Evolutionary conservation across 2,113 vertebrate species (phyloP).

Genomic region (Ailuropoda melanoleuca): DNA sequence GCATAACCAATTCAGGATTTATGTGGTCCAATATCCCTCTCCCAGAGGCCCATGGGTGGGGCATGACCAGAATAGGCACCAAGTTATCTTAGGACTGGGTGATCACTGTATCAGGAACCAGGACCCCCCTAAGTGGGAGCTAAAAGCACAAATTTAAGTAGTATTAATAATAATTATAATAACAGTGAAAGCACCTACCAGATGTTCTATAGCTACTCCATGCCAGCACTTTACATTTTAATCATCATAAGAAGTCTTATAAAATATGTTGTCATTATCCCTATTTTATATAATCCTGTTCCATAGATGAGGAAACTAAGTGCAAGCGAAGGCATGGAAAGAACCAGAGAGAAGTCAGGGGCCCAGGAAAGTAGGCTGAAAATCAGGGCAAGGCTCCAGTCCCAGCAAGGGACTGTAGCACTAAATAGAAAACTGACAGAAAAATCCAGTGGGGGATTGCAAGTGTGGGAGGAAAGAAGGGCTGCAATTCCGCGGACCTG

Average conservation of each 20-base stretch:
- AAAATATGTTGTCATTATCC: neutral
- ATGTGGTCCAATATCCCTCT: neutral
- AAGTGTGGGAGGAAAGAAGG: neutral
- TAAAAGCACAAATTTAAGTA: slow-evolving; percentile 18
- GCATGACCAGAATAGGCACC: neutral
- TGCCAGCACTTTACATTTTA: neutral
- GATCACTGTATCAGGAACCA: neutral
- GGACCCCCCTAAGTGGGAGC: neutral
- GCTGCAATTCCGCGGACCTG: neutral
- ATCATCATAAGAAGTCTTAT: neutral
- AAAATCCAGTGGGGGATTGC: neutral
- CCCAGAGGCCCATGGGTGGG: neutral
- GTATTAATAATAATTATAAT: neutral
- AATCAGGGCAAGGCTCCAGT: neutral
- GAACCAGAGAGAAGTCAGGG: neutral
- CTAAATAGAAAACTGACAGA: slow-evolving; percentile 3
- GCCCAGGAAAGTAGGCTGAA: neutral
- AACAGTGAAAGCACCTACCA: neutral
- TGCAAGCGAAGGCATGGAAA: neutral
- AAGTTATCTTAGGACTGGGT: neutral
- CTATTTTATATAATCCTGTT: neutral
- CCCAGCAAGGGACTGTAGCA: neutral
- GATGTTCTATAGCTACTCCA: neutral
- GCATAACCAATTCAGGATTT: neutral
- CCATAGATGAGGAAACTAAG: neutral